Percentiles rank a stretch among this genome's conserved stretches.
These are phyloP conservation scores for Pseudococcus jackbeardsleyi DNA, from an alignment of 2,888 invertebrate species.

Conservation along the genomic window DNA sequence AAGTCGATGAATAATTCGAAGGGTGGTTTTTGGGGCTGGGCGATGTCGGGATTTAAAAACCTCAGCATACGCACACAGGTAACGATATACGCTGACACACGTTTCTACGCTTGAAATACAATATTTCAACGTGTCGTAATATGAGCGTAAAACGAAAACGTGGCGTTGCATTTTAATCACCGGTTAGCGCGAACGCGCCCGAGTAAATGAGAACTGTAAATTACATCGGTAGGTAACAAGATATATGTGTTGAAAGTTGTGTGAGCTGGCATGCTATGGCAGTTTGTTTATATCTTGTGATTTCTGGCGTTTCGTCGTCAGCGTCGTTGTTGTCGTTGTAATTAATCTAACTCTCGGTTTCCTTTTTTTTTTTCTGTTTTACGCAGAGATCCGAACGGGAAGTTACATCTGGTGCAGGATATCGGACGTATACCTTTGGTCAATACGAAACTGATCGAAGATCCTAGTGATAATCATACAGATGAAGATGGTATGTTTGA, in stretches of 20 bases:
- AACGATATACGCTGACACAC: slow-evolving; percentile 13
- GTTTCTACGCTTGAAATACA: slow-evolving; percentile 23
- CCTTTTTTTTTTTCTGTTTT: slow-evolving; percentile 55
- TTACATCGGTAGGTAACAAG: slow-evolving; percentile 38
- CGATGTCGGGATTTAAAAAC: neutral
- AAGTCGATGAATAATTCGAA: slow-evolving; percentile 13
- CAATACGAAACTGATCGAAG: slow-evolving; percentile 88
- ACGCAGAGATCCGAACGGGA: slow-evolving; percentile 80
- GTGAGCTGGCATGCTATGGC: neutral
- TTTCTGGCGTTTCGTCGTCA: neutral
- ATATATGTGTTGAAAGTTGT: slow-evolving; percentile 11
- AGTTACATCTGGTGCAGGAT: slow-evolving; percentile 87
- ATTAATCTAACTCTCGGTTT: neutral
- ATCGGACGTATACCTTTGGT: slow-evolving; percentile 86
- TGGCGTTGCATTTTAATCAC: slow-evolving; percentile 54
- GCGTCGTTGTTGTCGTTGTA: neutral
- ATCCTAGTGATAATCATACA: slow-evolving; percentile 78
- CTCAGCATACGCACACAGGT: neutral
- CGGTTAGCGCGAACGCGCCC: slow-evolving; percentile 31
- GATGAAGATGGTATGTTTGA: slow-evolving; percentile 76
- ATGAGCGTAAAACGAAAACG: slow-evolving; percentile 49
- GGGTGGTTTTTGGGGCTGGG: neutral
- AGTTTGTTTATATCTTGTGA: slow-evolving; percentile 9
- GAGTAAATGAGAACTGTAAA: slow-evolving; percentile 27
- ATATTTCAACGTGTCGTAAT: slow-evolving; percentile 54